Conservation (phyloP, 2,888 invertebrate species). For the Drosophila sordidula region DNA sequence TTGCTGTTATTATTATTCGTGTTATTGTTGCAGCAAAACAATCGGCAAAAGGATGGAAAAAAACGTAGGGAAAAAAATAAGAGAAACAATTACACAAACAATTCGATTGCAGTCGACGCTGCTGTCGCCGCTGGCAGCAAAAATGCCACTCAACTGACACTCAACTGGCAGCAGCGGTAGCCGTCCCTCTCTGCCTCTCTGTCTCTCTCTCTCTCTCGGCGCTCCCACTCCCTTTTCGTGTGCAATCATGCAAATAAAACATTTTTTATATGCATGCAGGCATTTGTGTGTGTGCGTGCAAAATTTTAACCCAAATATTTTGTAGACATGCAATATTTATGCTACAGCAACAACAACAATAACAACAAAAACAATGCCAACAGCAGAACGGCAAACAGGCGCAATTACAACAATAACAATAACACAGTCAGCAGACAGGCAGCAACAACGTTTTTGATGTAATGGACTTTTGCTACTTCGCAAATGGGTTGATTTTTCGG, state of each 20-base stretch:
- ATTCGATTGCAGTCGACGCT: slow-evolving; percentile 61
- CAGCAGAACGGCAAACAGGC: slow-evolving; percentile 46
- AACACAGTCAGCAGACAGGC: slow-evolving; percentile 34
- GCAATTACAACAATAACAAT: slow-evolving; percentile 60
- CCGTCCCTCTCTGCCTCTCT: slow-evolving; percentile 12
- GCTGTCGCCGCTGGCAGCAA: slow-evolving; percentile 55
- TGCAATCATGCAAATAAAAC: slow-evolving; percentile 80
- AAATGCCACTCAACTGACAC: slow-evolving; percentile 69
- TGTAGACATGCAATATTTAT: slow-evolving; percentile 79
- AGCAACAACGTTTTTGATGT: slow-evolving; percentile 45
- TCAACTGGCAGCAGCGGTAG: slow-evolving; percentile 41
- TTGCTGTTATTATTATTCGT: slow-evolving; percentile 54
- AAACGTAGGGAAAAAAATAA: slow-evolving; percentile 27
- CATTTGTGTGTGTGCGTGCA: slow-evolving; percentile 49
- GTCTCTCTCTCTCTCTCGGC: slow-evolving; percentile 1
- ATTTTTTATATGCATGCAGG: slow-evolving; percentile 49
- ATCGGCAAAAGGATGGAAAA: slow-evolving; percentile 40
- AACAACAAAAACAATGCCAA: slow-evolving; percentile 14
- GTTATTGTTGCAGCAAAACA: slow-evolving; percentile 56
- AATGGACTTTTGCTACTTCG: slow-evolving; percentile 57
- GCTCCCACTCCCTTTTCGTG: slow-evolving; percentile 41
- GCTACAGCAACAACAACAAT: slow-evolving; percentile 34
- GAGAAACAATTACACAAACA: slow-evolving; percentile 73
- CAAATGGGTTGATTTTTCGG: slow-evolving; percentile 27
- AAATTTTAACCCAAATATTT: slow-evolving; percentile 81